Conservation (phyloP, 2,797 vertebrate species). For the Chromobotia macracanthus region DNA sequence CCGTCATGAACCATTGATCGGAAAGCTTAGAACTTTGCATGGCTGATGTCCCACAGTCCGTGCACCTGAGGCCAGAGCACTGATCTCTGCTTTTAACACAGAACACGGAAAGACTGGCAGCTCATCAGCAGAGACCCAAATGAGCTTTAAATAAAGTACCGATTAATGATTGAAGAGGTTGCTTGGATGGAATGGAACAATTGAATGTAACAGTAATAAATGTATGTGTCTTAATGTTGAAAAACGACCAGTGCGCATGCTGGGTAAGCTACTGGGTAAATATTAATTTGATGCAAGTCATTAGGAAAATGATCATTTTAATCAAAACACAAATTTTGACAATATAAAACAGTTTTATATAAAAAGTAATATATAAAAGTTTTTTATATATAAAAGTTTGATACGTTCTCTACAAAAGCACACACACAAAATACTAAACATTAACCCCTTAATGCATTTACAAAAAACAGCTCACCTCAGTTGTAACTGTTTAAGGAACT, state of each 20-base stretch:
- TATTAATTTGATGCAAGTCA: conserved; percentile 16
- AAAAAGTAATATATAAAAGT: background rate
- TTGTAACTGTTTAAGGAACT: too few species aligned
- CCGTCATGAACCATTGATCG: conserved; percentile 67
- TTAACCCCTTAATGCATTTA: too few species aligned
- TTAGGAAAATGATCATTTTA: conserved; percentile 27
- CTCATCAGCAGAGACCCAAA: conserved; percentile 66
- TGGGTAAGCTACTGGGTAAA: conserved; percentile 10
- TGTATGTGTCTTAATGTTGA: conserved; percentile 30
- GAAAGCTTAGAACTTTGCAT: conserved; percentile 50
- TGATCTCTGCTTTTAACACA: conserved; percentile 69
- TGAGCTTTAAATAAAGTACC: conserved; percentile 38
- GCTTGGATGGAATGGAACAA: conserved; percentile 45
- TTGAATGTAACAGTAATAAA: conserved; percentile 42
- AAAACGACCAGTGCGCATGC: conserved; percentile 14
- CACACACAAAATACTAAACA: too few species aligned
- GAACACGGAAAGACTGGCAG: conserved; percentile 65
- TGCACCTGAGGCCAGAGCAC: conserved; percentile 58
- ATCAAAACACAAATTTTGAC: conserved; percentile 5
- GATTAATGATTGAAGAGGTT: conserved; percentile 36
- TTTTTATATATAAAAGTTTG: too few species aligned
- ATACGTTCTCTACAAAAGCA: background rate
- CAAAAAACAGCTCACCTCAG: too few species aligned
- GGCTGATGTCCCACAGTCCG: conserved; percentile 67
- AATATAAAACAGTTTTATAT: background rate